phyloP scores from a whole-genome alignment of 2,113 vertebrate species.

The Prionailurus bengalensis region DNA sequence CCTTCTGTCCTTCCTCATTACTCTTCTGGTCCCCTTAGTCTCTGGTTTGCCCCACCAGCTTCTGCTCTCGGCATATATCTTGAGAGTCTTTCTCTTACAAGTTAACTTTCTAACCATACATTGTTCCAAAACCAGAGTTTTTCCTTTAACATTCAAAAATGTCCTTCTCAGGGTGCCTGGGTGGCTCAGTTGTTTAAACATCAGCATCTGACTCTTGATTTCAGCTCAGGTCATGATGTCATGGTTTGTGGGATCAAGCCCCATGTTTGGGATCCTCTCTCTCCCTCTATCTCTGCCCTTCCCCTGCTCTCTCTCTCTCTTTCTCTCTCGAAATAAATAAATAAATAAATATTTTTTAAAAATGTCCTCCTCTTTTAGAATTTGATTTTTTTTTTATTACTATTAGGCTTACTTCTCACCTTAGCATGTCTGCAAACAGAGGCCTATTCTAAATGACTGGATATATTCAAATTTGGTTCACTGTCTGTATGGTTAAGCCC shows the following conservation, averaged over 20 bases:
- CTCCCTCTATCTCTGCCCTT: no score
- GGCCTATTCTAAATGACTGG: background rate
- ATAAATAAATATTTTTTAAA: background rate
- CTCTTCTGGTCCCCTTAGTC: background rate
- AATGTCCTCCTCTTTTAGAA: background rate
- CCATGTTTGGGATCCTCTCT: no score
- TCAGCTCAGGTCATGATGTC: no score
- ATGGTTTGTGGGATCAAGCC: no score
- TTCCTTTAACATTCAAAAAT: background rate
- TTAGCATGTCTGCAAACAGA: constrained; percentile 3
- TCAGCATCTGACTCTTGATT: no score
- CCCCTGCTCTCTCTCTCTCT: no score
- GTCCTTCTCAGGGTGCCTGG: no score
- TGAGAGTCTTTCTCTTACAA: background rate
- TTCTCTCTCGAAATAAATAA: no score
- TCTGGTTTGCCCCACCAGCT: background rate
- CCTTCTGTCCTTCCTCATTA: background rate
- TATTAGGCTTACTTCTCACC: background rate
- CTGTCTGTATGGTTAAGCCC: background rate
- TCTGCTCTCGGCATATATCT: background rate
- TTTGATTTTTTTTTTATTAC: background rate
- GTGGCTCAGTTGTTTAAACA: no score
- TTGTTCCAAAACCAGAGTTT: background rate
- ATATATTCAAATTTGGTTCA: background rate
- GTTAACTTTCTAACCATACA: background rate